A percentile compares a stretch with the other conserved stretches of the same genome.
These are phyloP conservation scores for Egretta garzetta DNA, from an alignment of 2,113 vertebrate species.

Conservation along the genomic window DNA sequence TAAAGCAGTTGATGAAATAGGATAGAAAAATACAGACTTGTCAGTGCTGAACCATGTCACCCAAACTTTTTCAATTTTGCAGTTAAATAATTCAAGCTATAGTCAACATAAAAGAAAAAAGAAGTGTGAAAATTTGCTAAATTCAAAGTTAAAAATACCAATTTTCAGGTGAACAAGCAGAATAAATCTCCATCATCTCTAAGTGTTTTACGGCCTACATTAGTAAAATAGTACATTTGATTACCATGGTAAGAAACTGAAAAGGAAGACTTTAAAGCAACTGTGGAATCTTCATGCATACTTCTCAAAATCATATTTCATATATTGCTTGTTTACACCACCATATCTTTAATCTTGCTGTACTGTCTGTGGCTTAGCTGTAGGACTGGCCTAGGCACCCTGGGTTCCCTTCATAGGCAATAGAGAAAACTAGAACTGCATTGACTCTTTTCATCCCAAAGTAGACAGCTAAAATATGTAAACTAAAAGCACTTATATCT, in stretches of 20 bases:
- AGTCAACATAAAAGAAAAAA: neutral
- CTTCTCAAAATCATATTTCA: neutral
- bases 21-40: neutral
- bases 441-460: neutral
- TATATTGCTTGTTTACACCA: neutral
- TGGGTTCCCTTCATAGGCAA: rapidly evolving
- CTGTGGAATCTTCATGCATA: neutral
- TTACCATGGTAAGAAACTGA: neutral
- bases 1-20: neutral
- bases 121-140: neutral
- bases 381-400: neutral
- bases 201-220: neutral
- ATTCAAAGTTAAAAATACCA: neutral
- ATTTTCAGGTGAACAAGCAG: neutral
- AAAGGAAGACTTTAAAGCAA: neutral
- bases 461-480: neutral
- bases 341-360: neutral
- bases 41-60: neutral
- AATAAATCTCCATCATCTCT: neutral
- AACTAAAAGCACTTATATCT: neutral
- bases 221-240: neutral
- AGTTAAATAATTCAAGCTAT: neutral
- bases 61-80: neutral
- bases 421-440: neutral
- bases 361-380: neutral